Evolutionary conservation across 2,888 invertebrate genomes (phyloP).

Genomic region (Spilosoma lubricipeda): DNA sequence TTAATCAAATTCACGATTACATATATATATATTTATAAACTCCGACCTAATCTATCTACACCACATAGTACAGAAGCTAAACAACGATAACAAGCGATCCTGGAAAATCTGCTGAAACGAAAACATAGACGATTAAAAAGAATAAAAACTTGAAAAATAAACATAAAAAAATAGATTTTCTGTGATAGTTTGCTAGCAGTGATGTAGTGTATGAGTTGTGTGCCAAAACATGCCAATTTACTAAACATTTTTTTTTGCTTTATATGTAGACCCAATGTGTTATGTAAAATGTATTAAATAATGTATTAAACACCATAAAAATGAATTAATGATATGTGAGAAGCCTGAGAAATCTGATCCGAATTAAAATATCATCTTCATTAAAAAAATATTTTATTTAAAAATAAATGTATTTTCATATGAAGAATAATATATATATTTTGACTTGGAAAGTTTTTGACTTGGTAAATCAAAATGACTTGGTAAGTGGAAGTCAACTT

Average conservation of each 20-base stretch:
- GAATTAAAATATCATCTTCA: background rate
- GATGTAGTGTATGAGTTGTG: slow-evolving; percentile 57
- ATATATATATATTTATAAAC: slow-evolving; percentile 35
- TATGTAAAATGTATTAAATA: slow-evolving; percentile 63
- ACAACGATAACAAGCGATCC: slow-evolving; percentile 54
- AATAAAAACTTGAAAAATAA: slow-evolving; percentile 48
- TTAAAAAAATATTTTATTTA: background rate
- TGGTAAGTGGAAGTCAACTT: background rate
- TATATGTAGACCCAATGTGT: slow-evolving; percentile 80
- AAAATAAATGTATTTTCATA: background rate
- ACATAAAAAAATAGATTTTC: slow-evolving; percentile 48
- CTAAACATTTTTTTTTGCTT: slow-evolving; percentile 40
- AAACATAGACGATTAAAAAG: slow-evolving; percentile 49
- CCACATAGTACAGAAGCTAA: slow-evolving; percentile 58
- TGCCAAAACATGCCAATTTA: slow-evolving; percentile 68
- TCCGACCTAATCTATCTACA: slow-evolving; percentile 61
- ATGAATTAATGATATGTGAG: background rate
- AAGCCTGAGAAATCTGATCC: background rate
- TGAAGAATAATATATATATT: background rate
- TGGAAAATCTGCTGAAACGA: slow-evolving; percentile 43
- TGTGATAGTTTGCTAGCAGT: slow-evolving; percentile 58
- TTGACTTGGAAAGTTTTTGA: background rate
- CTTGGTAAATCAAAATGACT: background rate
- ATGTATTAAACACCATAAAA: slow-evolving; percentile 20
- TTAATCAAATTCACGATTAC: slow-evolving; percentile 23